Base-by-base conservation (phyloP, 2,888 invertebrate genomes). In the Sicus ferrugineus region DNA sequence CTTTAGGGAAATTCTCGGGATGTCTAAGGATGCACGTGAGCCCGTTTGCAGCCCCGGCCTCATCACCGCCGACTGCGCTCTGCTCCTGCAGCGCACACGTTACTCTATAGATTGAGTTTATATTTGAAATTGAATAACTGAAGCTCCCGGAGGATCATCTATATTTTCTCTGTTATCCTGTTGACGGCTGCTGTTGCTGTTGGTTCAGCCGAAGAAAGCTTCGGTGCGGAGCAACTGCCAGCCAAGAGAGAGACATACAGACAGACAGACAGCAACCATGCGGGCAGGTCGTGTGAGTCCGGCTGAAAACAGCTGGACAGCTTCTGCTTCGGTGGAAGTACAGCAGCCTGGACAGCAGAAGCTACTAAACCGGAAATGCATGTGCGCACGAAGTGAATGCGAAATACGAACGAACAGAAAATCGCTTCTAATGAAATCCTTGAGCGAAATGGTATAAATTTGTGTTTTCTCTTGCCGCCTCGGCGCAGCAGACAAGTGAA, bases 61-160 rank as follows among this genome's bases (percentile, higher is more conserved):
- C n/a, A n/a, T n/a, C n/a, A n/a, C n/a, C n/a, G n/a, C n/a, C n/a
- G n/a, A n/a, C n/a, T n/a, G n/a, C n/a, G n/a, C n/a, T n/a, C n/a
- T n/a, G n/a, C n/a, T n/a, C n/a, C 9, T 26, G 9, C 54, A 54
- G 28, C n/a, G 14, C 42, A 38, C 23, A 65, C 3, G 31, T 34
- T 54, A 54, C 54, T 52, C 31, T 58, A 46, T 58, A 58, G 42
- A 67, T 67, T 67, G 67, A 67, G 50, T 67, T 67, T 67, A 67
- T 67, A 67, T 67, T 67, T 56, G 30, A 31, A 67, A 67, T 67
- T 67, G 58, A 67, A 67, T 67, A 67, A 58, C 30, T 26, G 23
- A 9, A 67, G 30, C 46, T 23, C 67, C 56, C 67, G n/a, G 42
- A 67, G 67, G 67, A 67, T 65, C 54, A 52, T 54, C 65, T 34